Evolutionary conservation across 1,140 invertebrate genomes (phyloP).

Genomic region (Macrotrachela quadricornifera): DNA sequence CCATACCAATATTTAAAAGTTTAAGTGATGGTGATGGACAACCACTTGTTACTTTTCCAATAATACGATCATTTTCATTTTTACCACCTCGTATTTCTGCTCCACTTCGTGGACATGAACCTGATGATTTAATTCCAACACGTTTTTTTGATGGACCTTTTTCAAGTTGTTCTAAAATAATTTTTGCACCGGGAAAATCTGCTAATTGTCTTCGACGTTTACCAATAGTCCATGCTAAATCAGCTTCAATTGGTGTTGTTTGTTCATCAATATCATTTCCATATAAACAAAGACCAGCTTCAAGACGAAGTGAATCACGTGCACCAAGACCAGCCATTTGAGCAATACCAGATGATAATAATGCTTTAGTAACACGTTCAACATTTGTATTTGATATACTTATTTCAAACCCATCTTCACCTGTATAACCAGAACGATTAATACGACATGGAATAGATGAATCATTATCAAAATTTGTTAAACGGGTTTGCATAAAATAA

Average conservation of each 20-base stretch:
- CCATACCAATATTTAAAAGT: constrained; percentile 67
- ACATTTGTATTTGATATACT: constrained; percentile 46
- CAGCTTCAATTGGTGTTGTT: constrained; percentile 77
- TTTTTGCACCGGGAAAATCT: constrained; percentile 36
- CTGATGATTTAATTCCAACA: constrained; percentile 45
- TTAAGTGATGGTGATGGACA: constrained; percentile 71
- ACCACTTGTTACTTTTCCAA: constrained; percentile 74
- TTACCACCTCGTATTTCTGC: constrained; percentile 14
- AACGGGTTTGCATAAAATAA: constrained; percentile 64
- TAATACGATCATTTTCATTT: constrained; percentile 36
- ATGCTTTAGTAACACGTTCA: constrained; percentile 38
- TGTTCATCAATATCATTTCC: constrained; percentile 78
- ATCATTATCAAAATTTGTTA: constrained; percentile 36
- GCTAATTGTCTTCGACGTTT: constrained; percentile 11
- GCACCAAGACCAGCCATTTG: constrained; percentile 77
- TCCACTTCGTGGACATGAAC: constrained; percentile 31
- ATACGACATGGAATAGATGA: constrained; percentile 39
- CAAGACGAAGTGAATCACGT: constrained; percentile 56
- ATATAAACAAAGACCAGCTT: constrained; percentile 90
- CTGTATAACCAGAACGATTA: constrained; percentile 90
- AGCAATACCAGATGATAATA: constrained; percentile 40
- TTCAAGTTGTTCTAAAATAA: constrained; percentile 37
- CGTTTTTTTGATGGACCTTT: constrained; percentile 44
- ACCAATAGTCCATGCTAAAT: constrained; percentile 67
- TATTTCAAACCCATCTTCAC: constrained; percentile 93